These are phyloP conservation scores for Nerophis lumbriciformis DNA, from an alignment of 2,113 vertebrate species.

Conservation along the genomic window DNA sequence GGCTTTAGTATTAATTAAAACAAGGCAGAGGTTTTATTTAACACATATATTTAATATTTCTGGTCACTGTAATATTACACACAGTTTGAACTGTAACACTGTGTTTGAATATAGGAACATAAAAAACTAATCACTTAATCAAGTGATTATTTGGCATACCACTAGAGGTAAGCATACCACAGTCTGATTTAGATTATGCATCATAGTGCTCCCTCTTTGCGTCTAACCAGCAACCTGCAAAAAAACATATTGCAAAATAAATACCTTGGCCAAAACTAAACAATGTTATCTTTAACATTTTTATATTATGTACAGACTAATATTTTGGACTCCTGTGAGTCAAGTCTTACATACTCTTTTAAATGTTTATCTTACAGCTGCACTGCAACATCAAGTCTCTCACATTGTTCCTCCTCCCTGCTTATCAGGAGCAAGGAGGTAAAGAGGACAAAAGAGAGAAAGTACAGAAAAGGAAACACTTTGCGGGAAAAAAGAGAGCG, in stretches of 20 bases:
- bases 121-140: no score
- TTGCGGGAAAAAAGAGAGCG: not conserved
- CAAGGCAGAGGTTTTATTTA: no score
- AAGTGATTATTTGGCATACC: no score
- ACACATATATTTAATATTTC: no score
- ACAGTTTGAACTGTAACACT: no score
- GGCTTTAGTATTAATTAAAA: no score
- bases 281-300: not conserved
- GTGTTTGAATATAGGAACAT: no score
- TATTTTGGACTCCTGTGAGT: not conserved
- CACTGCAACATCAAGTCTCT: not conserved
- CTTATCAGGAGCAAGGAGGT: slow-evolving; percentile 1
- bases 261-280: not conserved
- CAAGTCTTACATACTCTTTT: not conserved
- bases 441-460: not conserved
- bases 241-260: no score
- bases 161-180: no score
- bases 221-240: not conserved
- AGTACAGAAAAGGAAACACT: not conserved
- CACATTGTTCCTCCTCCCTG: not conserved
- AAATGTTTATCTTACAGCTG: not conserved
- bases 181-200: not conserved
- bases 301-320: no score
- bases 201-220: not conserved
- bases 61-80: no score